phyloP scores from a whole-genome alignment of 2,888 invertebrate species.

The Lasius platythorax region DNA sequence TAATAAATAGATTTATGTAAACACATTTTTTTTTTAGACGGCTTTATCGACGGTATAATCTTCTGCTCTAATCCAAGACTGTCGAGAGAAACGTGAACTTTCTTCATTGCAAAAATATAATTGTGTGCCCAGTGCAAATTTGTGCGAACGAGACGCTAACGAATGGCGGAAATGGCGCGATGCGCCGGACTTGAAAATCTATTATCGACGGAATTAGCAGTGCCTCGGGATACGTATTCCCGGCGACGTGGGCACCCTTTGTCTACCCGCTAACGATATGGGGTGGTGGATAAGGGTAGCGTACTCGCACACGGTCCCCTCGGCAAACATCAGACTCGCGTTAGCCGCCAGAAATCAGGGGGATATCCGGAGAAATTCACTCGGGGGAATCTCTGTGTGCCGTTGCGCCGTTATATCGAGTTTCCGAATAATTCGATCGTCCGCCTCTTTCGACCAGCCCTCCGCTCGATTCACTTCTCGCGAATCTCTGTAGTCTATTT shows the following conservation, averaged over 20 bases:
- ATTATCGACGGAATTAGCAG: slow-evolving; percentile 82
- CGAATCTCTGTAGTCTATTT: slow-evolving; percentile 16
- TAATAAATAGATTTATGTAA: neutral
- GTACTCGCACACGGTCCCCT: slow-evolving; percentile 76
- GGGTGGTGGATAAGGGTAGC: slow-evolving; percentile 70
- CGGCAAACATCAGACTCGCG: slow-evolving; percentile 82
- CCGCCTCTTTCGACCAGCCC: slow-evolving; percentile 26
- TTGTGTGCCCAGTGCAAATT: neutral
- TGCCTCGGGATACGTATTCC: slow-evolving; percentile 74
- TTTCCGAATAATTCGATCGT: slow-evolving; percentile 81
- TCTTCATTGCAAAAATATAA: neutral
- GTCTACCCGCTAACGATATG: slow-evolving; percentile 80
- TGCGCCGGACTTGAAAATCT: slow-evolving; percentile 73
- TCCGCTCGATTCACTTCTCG: slow-evolving; percentile 4
- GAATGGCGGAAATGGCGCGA: slow-evolving; percentile 23
- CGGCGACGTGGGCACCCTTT: slow-evolving; percentile 76
- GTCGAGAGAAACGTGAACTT: neutral
- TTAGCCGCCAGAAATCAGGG: slow-evolving; percentile 79
- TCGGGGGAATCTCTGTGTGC: slow-evolving; percentile 70
- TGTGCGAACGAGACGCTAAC: slow-evolving; percentile 14
- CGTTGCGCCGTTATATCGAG: slow-evolving; percentile 72
- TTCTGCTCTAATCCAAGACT: neutral
- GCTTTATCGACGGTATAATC: neutral
- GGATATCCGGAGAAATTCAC: slow-evolving; percentile 82
- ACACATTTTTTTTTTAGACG: neutral